Percentiles rank a stretch among this genome's conserved stretches.
These are phyloP conservation scores for Protobothrops flavoviridis DNA, from an alignment of 2,113 vertebrate species.

Conservation along the genomic window DNA sequence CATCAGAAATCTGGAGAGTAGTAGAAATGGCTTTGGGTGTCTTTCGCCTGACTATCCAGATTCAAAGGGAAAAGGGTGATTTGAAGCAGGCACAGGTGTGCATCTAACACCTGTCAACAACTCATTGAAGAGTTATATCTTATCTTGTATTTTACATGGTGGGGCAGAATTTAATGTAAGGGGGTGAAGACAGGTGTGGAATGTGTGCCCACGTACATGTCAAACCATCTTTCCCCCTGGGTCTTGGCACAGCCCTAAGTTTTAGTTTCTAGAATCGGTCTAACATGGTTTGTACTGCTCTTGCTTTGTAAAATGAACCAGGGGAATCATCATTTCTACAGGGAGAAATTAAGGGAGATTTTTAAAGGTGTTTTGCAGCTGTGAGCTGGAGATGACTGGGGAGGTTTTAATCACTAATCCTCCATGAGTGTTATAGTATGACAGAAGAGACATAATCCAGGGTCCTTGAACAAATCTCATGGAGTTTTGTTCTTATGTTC, in stretches of 20 bases:
- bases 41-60: background rate
- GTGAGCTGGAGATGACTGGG: background rate
- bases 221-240: background rate
- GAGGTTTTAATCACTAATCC: slow-evolving; percentile 43
- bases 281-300: background rate
- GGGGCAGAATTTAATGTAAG: background rate
- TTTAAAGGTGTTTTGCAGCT: background rate
- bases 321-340: background rate
- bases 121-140: background rate
- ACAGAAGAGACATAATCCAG: slow-evolving; percentile 40
- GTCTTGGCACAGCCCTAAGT: background rate
- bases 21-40: background rate
- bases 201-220: background rate
- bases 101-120: background rate
- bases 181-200: background rate
- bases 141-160: background rate
- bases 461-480: slow-evolving; percentile 44
- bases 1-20: background rate
- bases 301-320: background rate
- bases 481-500: slow-evolving; percentile 47
- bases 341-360: background rate
- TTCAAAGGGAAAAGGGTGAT: background rate
- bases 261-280: background rate
- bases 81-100: background rate
- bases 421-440: background rate